phyloP scores from a whole-genome alignment of 2,888 invertebrate species.

The Caenorhabditis japonica region DNA sequence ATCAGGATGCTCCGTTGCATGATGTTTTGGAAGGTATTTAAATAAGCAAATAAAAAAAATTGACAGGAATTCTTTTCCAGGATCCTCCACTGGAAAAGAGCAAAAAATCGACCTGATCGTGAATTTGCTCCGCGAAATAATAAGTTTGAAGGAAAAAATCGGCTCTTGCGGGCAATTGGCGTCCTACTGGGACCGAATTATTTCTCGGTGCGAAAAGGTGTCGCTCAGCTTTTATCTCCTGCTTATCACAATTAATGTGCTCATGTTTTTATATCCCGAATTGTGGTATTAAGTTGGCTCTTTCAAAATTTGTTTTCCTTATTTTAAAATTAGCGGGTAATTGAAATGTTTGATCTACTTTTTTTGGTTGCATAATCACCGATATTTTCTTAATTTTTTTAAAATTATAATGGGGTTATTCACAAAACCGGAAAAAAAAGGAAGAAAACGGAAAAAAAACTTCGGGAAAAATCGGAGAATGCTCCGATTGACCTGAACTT shows the following conservation, averaged over 20 bases:
- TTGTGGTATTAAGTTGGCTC: constrained; percentile 69
- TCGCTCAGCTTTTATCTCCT: constrained; percentile 72
- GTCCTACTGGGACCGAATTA: constrained; percentile 73
- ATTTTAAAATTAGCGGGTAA: constrained; percentile 6
- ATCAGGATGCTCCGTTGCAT: constrained; percentile 66
- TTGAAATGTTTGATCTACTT: background rate
- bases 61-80: constrained; percentile 10
- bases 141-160: constrained; percentile 51
- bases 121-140: constrained; percentile 54
- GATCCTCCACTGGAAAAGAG: constrained; percentile 39
- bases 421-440: too few relatives aligned
- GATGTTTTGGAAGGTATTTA: constrained; percentile 53
- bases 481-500: too few relatives aligned
- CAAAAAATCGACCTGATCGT: constrained; percentile 58
- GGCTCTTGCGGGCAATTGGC: constrained; percentile 49
- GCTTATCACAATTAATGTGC: constrained; percentile 70
- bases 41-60: background rate
- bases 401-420: too few relatives aligned
- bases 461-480: too few relatives aligned
- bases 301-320: background rate
- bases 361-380: background rate
- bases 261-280: constrained; percentile 72
- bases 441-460: too few relatives aligned
- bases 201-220: constrained; percentile 67
- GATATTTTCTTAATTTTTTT: background rate